phyloP scores from a whole-genome alignment of 2,113 vertebrate species.

The Atractosteus spatula region DNA sequence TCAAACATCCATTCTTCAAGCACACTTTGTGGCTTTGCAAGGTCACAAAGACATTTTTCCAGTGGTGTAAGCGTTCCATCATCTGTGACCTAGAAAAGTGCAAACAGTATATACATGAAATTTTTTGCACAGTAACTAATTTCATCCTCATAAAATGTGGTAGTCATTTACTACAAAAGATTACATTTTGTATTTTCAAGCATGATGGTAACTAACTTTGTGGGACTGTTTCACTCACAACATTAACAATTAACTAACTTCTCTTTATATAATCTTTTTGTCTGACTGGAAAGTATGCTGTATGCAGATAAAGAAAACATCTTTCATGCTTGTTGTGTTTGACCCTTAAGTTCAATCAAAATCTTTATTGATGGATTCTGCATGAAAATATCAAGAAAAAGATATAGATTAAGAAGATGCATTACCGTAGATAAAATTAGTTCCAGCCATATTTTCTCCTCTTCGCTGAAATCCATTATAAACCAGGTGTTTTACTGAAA shows the following conservation, averaged over 20 bases:
- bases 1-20: background rate
- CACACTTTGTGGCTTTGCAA: background rate
- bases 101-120: background rate
- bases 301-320: too few species aligned
- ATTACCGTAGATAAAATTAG: background rate
- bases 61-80: background rate
- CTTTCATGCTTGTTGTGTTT: too few species aligned
- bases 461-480: conserved; percentile 5
- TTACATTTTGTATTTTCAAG: too few species aligned
- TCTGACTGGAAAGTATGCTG: too few species aligned
- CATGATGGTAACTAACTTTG: too few species aligned
- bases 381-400: too few species aligned
- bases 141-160: background rate
- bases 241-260: background rate
- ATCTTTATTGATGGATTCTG: too few species aligned
- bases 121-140: background rate
- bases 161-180: too few species aligned
- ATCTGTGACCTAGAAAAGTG: background rate
- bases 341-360: too few species aligned
- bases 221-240: background rate
- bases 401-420: too few species aligned
- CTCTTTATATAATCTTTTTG: too few species aligned
- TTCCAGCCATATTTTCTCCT: conserved; percentile 4
- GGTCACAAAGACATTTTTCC: background rate
- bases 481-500: background rate